Conservation (phyloP, 2,797 vertebrate genomes). For the Dallia pectoralis region DNA sequence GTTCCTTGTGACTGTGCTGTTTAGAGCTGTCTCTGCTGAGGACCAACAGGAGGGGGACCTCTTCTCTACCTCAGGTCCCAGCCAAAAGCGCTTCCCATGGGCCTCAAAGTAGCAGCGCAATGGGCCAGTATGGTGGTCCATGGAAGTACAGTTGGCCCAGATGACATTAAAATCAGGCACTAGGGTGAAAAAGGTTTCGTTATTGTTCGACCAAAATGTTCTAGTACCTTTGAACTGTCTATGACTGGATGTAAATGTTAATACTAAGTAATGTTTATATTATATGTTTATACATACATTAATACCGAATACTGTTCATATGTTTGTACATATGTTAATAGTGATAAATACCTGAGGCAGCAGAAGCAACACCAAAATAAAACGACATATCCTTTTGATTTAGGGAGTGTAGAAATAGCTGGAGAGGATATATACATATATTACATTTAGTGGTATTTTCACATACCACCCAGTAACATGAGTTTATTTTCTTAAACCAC, state of each 20-base stretch:
- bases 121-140: constrained; percentile 2
- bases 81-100: constrained; percentile 7
- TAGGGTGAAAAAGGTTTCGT: constrained; percentile 5
- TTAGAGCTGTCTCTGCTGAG: no score
- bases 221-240: neutral
- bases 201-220: neutral
- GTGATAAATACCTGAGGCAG: constrained; percentile 57
- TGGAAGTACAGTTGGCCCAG: constrained; percentile 41
- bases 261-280: neutral
- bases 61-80: no score
- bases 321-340: no score
- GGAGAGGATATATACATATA: constrained; percentile 31
- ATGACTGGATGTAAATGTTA: neutral
- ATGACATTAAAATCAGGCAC: constrained; percentile 48
- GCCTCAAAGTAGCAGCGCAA: constrained; percentile 38
- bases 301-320: no score
- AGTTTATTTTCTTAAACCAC: neutral
- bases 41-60: no score
- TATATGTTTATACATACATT: no score
- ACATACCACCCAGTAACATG: constrained; percentile 14
- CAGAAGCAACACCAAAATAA: constrained; percentile 48
- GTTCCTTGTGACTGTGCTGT: constrained; percentile 17
- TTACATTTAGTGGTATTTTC: neutral
- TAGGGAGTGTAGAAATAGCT: constrained; percentile 55
- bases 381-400: constrained; percentile 40